Conservation (phyloP, 2,888 invertebrate species). For the Acanthosepion esculentum region DNA sequence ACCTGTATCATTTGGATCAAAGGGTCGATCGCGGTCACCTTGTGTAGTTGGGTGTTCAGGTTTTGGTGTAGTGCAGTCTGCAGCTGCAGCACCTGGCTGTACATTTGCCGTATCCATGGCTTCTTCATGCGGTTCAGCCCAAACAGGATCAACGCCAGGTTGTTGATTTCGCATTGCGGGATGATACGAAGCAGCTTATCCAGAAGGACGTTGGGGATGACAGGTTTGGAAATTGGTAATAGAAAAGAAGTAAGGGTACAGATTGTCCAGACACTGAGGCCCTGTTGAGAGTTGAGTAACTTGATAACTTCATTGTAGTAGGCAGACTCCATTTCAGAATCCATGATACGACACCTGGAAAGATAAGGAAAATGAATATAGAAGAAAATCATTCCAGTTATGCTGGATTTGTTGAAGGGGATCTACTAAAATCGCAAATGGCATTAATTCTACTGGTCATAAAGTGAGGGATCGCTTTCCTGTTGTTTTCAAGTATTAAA, state of each 20-base stretch:
- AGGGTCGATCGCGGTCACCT: slow-evolving; percentile 43
- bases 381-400: not conserved
- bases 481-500: too few relatives aligned
- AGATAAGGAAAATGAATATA: not conserved
- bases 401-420: too few relatives aligned
- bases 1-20: slow-evolving; percentile 49
- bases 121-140: slow-evolving; percentile 53
- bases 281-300: slow-evolving; percentile 51
- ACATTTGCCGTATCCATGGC: slow-evolving; percentile 52
- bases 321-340: not conserved
- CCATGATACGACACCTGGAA: slow-evolving; percentile 24
- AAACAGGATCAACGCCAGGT: slow-evolving; percentile 50
- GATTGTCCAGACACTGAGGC: slow-evolving; percentile 52
- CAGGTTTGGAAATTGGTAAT: slow-evolving; percentile 51
- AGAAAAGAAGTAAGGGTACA: slow-evolving; percentile 51
- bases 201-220: slow-evolving; percentile 52
- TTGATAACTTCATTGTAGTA: slow-evolving; percentile 49
- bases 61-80: slow-evolving; percentile 49
- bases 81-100: slow-evolving; percentile 52
- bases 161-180: slow-evolving; percentile 52
- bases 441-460: too few relatives aligned
- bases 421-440: too few relatives aligned
- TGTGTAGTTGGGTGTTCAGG: slow-evolving; percentile 47
- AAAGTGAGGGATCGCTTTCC: too few relatives aligned
- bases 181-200: slow-evolving; percentile 51